Evolutionary conservation across 1,140 invertebrate species (phyloP), one percentile per base, ranked within the genome.

Genomic region (Nephotettix cincticeps): DNA sequence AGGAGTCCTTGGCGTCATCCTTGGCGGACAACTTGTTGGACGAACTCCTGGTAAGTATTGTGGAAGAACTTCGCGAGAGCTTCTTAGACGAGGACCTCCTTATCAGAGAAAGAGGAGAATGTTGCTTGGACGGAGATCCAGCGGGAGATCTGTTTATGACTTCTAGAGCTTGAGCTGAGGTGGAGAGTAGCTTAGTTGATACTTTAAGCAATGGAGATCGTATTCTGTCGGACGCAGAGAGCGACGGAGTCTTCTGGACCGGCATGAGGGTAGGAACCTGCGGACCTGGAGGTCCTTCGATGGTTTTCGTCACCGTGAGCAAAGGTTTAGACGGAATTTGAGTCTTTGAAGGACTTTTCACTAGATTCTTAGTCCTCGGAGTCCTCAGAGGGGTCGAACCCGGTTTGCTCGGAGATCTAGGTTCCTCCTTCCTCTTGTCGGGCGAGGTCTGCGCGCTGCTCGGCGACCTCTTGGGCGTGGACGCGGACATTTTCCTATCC

Each of bases 21-120:
- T 69, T 58, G 19, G 19, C 29, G 1, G 72, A n/a, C 32, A 68
- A 51, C 17, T 76, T 78, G 23, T 77, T 73, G 69, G 83, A 69
- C 61, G 61, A 21, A 45, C 63, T 69, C n/a, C 72, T 68, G 25
- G 69, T 69, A n/a, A 75, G 67, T 14, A 82, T 80, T 63, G 82
- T 81, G 2, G 76, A 77, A 61, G 79, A 89, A 74, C 88, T 90
- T 66, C 88, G 83, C 0, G 87, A 86, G 17, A 91, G 76, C 78
- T 91, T 91, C 0, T 89, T 90, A 73, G 89, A 90, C 74, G 90
- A 87, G 0, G 89, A 89, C 45, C 89, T 80, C 6, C 90, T 81
- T 71, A 91, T 89, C 51, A 84, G 73, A 1, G 75, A 69, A 17
- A 74, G 68, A 32, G 75, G 75, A 9, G 70, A 70, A 36, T 64